Percentiles rank a stretch among this genome's conserved stretches.
Evolutionary conservation across 35 echinoderm and acorn worm genomes (phyloP).

Genomic region (Lytechinus pictus): DNA sequence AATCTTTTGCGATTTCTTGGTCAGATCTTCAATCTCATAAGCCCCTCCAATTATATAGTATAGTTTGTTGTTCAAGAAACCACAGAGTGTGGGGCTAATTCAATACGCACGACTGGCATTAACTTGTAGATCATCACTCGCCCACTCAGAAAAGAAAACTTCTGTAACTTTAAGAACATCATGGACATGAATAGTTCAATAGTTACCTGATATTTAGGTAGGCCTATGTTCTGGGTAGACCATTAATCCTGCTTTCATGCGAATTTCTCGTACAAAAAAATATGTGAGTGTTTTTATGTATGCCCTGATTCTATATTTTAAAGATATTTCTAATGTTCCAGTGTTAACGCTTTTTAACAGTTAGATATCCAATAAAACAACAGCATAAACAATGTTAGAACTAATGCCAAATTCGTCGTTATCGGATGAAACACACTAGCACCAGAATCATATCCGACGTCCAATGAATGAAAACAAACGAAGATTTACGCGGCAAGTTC

Average conservation of each 20-base stretch:
- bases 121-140: not conserved
- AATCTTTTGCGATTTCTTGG: not conserved
- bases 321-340: too few species aligned
- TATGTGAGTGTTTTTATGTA: too few species aligned
- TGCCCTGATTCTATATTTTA: too few species aligned
- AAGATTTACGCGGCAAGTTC: not conserved
- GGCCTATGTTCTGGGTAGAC: not conserved
- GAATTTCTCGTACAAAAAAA: not conserved
- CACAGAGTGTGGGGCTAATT: conserved; percentile 5
- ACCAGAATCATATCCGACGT: not conserved
- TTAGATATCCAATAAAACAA: too few species aligned
- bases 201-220: not conserved
- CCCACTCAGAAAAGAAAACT: not conserved
- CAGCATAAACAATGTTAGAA: too few species aligned
- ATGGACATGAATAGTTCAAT: not conserved
- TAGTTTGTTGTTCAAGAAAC: not conserved
- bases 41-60: too few species aligned
- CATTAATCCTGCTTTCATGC: not conserved
- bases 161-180: not conserved
- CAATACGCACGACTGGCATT: not conserved
- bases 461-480: not conserved
- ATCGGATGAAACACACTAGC: not conserved
- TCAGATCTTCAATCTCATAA: not conserved
- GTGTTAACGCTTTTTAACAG: too few species aligned
- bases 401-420: not conserved